Conservation (phyloP, 2,797 vertebrate species). For the Neostethus bicornis region DNA sequence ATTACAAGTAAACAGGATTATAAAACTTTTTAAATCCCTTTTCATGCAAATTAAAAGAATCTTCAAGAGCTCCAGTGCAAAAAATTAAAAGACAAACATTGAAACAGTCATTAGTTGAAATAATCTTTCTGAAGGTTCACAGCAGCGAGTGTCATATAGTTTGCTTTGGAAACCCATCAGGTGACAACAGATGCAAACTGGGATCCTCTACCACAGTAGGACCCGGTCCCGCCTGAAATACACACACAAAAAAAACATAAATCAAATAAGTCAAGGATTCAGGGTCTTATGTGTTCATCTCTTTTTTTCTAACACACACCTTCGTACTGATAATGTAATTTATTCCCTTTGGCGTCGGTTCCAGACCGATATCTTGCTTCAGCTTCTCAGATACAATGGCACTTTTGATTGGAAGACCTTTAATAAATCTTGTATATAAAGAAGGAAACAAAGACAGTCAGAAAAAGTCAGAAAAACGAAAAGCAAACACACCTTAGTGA, state of each 20-base stretch:
- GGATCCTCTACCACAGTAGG: slow-evolving; percentile 81
- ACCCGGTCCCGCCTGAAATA: slow-evolving; percentile 87
- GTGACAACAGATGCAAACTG: slow-evolving; percentile 83
- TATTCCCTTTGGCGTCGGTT: slow-evolving; percentile 80
- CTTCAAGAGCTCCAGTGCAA: neutral
- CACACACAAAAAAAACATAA: slow-evolving; percentile 10
- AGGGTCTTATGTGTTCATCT: neutral
- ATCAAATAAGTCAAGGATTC: neutral
- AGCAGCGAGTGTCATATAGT: slow-evolving; percentile 55
- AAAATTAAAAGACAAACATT: neutral
- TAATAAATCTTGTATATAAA: slow-evolving; percentile 84
- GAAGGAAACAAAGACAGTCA: slow-evolving; percentile 17
- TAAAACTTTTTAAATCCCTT: neutral
- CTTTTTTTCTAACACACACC: slow-evolving; percentile 70
- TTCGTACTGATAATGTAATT: slow-evolving; percentile 89
- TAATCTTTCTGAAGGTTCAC: too few species aligned
- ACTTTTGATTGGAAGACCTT: slow-evolving; percentile 79
- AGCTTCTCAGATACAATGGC: slow-evolving; percentile 78
- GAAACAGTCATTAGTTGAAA: neutral
- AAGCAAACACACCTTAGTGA: slow-evolving; percentile 7
- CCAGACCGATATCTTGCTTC: slow-evolving; percentile 69
- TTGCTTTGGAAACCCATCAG: slow-evolving; percentile 82
- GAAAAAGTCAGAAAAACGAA: slow-evolving; percentile 4
- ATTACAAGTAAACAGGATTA: neutral
- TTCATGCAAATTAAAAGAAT: neutral